phyloP scores from a whole-genome alignment of 2,888 invertebrate species.

The Acanthosoma haemorrhoidale region DNA sequence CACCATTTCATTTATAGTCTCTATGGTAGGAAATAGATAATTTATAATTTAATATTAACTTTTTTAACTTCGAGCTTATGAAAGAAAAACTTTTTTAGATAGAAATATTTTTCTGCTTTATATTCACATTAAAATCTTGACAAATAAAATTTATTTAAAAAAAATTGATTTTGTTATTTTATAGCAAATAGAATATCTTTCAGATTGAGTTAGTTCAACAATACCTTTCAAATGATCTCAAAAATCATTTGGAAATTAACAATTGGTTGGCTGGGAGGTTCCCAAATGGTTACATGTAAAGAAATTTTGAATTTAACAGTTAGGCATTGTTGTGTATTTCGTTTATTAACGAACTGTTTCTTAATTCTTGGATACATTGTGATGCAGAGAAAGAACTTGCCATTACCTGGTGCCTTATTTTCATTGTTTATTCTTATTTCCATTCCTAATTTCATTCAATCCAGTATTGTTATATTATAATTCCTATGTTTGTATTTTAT shows the following conservation, averaged over 20 bases:
- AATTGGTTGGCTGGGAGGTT: not conserved
- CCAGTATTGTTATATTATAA: not conserved
- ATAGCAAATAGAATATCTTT: too few relatives aligned
- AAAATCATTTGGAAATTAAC: not conserved
- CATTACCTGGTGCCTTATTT: not conserved
- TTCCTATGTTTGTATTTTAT: too few relatives aligned
- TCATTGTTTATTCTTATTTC: constrained; percentile 9
- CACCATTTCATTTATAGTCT: too few relatives aligned
- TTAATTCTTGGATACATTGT: not conserved
- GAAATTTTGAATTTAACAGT: not conserved
- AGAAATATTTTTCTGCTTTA: too few relatives aligned
- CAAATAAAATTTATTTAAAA: too few relatives aligned
- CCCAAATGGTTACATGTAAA: not conserved
- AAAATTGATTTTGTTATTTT: too few relatives aligned
- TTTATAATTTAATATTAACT: too few relatives aligned
- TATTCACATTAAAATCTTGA: too few relatives aligned
- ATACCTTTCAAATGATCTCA: not conserved
- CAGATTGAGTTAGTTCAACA: not conserved
- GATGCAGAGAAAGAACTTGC: not conserved
- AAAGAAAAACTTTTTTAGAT: too few relatives aligned
- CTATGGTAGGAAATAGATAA: too few relatives aligned
- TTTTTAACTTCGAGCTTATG: too few relatives aligned
- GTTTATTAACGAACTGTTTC: not conserved
- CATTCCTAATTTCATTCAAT: not conserved
- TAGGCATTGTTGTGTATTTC: not conserved